phyloP scores from a whole-genome alignment of 2,113 vertebrate genomes.

The Atlantisia rogersi region DNA sequence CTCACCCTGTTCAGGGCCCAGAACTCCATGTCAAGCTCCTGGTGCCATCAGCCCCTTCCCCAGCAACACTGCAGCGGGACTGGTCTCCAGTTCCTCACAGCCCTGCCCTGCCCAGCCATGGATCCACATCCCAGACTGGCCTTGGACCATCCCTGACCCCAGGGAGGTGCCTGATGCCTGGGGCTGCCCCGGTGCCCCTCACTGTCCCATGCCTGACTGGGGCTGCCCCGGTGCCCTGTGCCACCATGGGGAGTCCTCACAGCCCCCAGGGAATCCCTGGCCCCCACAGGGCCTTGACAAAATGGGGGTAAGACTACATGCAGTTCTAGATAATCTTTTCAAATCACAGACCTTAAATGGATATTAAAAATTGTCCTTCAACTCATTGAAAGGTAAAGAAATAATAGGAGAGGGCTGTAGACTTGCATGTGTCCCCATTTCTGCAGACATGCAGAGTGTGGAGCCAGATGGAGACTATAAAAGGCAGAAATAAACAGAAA shows the following conservation, averaged over 20 bases:
- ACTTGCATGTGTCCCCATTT: neutral
- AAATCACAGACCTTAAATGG: neutral
- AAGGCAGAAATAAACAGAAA: neutral
- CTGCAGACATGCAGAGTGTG: neutral
- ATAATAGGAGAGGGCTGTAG: neutral
- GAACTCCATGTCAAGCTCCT: neutral
- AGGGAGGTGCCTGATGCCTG: fast-evolving
- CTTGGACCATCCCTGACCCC: fast-evolving
- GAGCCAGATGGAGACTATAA: neutral
- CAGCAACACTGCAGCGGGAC: no score
- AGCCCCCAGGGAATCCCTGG: neutral
- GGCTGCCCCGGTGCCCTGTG: neutral
- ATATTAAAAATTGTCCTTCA: neutral
- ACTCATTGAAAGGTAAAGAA: neutral
- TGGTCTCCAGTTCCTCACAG: no score
- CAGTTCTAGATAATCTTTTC: neutral
- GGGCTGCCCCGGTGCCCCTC: fast-evolving
- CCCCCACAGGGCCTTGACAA: neutral
- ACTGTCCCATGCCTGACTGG: neutral
- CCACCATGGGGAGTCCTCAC: neutral
- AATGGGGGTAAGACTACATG: neutral
- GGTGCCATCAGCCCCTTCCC: neutral
- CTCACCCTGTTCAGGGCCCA: neutral
- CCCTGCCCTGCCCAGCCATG: fast-evolving
- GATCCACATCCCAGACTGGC: no score